Base-by-base conservation (phyloP, 2,888 invertebrate species). In the Stictocephala bisonia region DNA sequence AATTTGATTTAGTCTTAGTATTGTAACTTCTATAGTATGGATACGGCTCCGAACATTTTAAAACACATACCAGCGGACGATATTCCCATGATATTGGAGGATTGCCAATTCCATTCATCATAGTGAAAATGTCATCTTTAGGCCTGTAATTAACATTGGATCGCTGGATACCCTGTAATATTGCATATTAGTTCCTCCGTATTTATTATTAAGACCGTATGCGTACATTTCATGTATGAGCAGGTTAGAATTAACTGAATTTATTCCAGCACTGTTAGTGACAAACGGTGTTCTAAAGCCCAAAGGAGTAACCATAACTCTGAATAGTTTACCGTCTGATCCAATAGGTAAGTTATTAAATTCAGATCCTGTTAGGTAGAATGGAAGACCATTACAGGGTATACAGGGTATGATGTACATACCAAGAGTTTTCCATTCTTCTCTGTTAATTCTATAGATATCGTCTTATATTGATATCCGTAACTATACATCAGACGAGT, bases 201-300 rank as follows among this genome's bases (percentile, higher is more conserved):
- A 60, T 20, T 60, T 60, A 40, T 40, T 60, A 22, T 60, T 60
- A 6, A 60, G 13, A 35, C 60, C 60, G 26, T 40, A 40, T 2
- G 60, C 60, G n/a, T 60, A 35, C 2, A 31, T 31, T 2, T 15
- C 58, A 15, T 31, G 18, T 7, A 58, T 35, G 7, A 58, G 15
- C 18, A 31, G 31, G 13, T 58, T 58, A 31, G 22, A 24, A 26
- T 60, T 60, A 9, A 60, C 60, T 22, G 2, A 24, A n/a, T 27
- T 60, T 11, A 60, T 60, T 3, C 29, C 29, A 13, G 60, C 60
- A 3, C 22, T 24, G 26, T 60, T 60, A 11, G 60, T 60, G 2
- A 60, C 40, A 26, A 40, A 60, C 9, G 60, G 60, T 20, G 60
- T 60, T 22, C 60, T 35, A 27, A 40, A 60, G 2, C 40, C 60